Evolutionary conservation across 1,140 invertebrate species (phyloP).

Genomic region (Pinna nobilis): DNA sequence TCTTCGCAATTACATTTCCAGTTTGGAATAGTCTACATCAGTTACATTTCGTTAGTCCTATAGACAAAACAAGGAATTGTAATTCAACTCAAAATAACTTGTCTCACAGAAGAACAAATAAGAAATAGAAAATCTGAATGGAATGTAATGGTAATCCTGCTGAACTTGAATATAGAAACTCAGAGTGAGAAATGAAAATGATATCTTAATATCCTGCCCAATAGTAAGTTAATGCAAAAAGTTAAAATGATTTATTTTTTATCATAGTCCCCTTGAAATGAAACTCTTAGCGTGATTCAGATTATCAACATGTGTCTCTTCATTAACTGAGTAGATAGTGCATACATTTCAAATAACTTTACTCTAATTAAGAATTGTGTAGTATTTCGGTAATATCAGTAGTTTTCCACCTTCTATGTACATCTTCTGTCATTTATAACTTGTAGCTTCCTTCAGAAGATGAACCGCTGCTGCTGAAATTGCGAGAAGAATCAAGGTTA

Average conservation of each 20-base stretch:
- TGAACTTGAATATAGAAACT: no score
- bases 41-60: conserved; percentile 3
- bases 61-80: neutral
- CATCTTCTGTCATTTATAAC: conserved; percentile 9
- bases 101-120: neutral
- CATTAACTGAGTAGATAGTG: neutral
- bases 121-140: no score
- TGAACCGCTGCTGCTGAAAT: conserved; percentile 85
- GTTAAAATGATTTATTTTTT: no score
- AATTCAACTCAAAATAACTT: neutral
- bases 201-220: no score
- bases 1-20: neutral
- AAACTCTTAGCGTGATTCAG: neutral
- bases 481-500: conserved; percentile 87
- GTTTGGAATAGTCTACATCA: neutral
- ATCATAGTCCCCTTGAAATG: no score
- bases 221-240: no score
- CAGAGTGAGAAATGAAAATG: no score
- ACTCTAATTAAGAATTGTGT: neutral
- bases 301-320: neutral
- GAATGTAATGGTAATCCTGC: no score
- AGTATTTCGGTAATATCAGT: neutral
- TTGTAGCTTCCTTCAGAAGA: conserved; percentile 82
- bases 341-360: no score
- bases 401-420: neutral